Percentiles rank a stretch among this genome's conserved stretches.
phyloP scores from a whole-genome alignment of 92 coral and sea anemone genomes.

The Palythoa grandis region DNA sequence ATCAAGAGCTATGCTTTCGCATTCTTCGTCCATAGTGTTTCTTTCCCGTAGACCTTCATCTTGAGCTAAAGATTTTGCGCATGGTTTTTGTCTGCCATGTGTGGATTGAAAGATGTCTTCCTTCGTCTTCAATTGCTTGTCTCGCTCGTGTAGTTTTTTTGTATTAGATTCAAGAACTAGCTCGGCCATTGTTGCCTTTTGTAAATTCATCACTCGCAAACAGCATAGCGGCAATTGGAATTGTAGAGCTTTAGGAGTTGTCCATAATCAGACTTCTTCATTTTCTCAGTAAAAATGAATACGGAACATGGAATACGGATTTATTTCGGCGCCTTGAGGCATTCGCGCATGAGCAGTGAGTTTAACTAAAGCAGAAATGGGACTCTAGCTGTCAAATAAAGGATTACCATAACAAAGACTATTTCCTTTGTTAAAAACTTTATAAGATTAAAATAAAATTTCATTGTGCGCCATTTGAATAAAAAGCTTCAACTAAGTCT shows the following conservation, averaged over 20 bases:
- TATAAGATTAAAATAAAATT: neutral
- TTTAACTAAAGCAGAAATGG: neutral
- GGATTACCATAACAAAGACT: neutral
- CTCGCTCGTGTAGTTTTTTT: neutral
- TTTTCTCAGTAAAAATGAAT: neutral
- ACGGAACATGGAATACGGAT: neutral
- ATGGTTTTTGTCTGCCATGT: neutral
- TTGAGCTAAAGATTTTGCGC: neutral
- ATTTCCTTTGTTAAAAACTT: neutral
- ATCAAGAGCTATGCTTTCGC: neutral
- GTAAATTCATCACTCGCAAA: neutral
- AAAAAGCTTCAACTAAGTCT: neutral
- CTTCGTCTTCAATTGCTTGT: neutral
- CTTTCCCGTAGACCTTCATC: neutral
- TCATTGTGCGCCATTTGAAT: neutral
- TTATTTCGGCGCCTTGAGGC: too few species aligned
- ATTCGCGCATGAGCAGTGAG: too few species aligned
- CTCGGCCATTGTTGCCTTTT: neutral
- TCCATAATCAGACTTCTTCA: neutral
- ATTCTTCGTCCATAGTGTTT: neutral
- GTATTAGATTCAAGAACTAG: neutral
- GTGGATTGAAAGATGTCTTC: neutral
- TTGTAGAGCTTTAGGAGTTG: neutral
- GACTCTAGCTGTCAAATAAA: neutral
- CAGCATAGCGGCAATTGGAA: neutral